Evolutionary conservation across 2,797 vertebrate genomes (phyloP), one percentile per base, ranked within the genome.

Genomic region (Lates japonicus): DNA sequence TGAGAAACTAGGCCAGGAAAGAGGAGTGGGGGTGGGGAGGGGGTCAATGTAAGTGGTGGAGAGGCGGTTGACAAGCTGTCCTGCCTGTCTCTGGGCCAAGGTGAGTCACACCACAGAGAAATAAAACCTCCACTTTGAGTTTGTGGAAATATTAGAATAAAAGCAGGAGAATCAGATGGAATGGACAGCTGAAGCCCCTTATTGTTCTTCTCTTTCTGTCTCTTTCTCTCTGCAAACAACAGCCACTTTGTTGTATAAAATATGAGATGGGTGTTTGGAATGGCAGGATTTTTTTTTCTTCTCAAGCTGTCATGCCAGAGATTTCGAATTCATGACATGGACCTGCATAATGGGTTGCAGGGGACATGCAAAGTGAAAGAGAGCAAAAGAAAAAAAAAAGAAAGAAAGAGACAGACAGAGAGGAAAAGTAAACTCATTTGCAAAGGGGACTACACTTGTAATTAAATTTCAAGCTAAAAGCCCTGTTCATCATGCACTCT

Each of bases 381-480:
- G 70, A 86, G 78, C 74, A 85, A 88, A 59, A 51, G 37, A 52
- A 67, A 71, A 75, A 71, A 78, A 76, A 39, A 48, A 54, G 25
- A 16, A 51, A 51, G 54, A 74, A 71, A 85, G 74, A 69, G 46
- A 81, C 44, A 57, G 59, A 80, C 52, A 73, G 81, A 69, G 67
- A 80, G 75, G 70, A 78, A 91, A 87, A 90, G 89, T 86, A 91
- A 93, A 91, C 84, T 93, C 78, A 90, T 95, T 95, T 94, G 90
- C 91, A 91, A 92, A 73, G 70, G 87, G 80, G 80, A 87, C 89
- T 87, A 84, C 83, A 87, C 82, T 91, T 90, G 85, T 94, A 94
- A 95, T 95, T 94, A 93, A 92, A 92, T 93, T 92, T 92, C 88
- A 88, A 88, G 92, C 93, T 95, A 95, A 95, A 94, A 94, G 94